Evolutionary conservation across 2,888 invertebrate genomes (phyloP).

Genomic region (Cremastinae sp.): DNA sequence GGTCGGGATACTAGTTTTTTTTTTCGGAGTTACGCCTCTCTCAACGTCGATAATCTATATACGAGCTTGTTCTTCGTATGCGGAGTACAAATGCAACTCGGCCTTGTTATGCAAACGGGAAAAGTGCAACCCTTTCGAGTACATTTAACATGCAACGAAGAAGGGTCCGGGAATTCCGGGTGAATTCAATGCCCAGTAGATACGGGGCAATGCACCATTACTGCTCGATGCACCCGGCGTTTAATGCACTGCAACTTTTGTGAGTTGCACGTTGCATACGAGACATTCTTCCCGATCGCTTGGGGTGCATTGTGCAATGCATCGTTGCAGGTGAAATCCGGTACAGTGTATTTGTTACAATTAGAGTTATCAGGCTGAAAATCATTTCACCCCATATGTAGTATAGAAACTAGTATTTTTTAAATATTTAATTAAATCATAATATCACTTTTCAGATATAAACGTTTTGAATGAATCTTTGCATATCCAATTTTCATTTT

Average conservation of each 20-base stretch:
- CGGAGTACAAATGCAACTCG: constrained; percentile 20
- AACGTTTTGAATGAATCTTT: no score
- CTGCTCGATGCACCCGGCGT: constrained; percentile 38
- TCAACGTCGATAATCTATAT: not conserved
- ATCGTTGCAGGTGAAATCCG: constrained; percentile 35
- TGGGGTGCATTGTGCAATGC: constrained; percentile 20
- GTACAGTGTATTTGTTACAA: no score
- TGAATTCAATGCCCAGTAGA: not conserved
- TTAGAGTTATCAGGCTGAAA: no score
- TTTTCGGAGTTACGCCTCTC: not conserved
- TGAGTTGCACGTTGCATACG: constrained; percentile 8
- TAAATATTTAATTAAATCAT: no score
- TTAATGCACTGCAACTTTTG: constrained; percentile 23
- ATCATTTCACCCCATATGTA: no score
- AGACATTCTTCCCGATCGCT: constrained; percentile 35
- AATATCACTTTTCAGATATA: no score
- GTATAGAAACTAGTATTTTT: no score
- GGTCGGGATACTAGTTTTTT: not conserved
- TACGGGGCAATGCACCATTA: constrained; percentile 55
- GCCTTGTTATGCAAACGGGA: constrained; percentile 57
- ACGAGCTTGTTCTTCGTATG: constrained; percentile 3
- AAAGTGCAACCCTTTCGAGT: constrained; percentile 53
- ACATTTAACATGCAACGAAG: not conserved
- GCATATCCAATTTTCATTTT: no score
- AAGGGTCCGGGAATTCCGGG: constrained; percentile 25